phyloP scores from a whole-genome alignment of 2,888 invertebrate genomes.

The Phytoseiulus persimilis region DNA sequence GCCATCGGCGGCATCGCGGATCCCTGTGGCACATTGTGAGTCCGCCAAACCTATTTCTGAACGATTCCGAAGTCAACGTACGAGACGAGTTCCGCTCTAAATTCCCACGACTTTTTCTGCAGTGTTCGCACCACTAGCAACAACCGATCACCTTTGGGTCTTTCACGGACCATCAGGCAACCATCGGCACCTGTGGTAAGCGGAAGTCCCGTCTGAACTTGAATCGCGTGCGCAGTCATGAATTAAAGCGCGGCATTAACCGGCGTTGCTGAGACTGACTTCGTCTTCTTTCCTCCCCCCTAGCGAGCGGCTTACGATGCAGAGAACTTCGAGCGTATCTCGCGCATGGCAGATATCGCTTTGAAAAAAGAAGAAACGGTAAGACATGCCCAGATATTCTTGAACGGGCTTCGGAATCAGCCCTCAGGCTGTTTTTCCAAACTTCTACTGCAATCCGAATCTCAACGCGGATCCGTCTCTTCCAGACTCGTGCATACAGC shows the following conservation, averaged over 20 bases:
- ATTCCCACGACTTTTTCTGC: neutral
- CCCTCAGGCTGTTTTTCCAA: too few relatives aligned
- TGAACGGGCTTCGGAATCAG: too few relatives aligned
- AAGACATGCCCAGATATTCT: neutral
- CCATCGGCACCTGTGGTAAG: slow-evolving; percentile 38
- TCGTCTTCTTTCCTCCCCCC: neutral
- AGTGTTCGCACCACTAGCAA: slow-evolving; percentile 33
- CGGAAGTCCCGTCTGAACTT: neutral
- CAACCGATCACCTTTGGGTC: slow-evolving; percentile 39
- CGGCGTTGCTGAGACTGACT: neutral
- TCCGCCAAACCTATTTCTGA: too few relatives aligned
- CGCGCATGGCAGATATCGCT: slow-evolving; percentile 30
- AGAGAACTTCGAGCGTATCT: slow-evolving; percentile 37
- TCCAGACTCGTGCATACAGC: neutral
- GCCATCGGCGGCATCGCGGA: slow-evolving; percentile 7
- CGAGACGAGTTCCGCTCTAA: too few relatives aligned
- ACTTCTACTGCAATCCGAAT: too few relatives aligned
- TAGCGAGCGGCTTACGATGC: slow-evolving; percentile 34
- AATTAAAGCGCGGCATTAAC: neutral
- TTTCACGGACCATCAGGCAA: slow-evolving; percentile 38
- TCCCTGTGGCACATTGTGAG: slow-evolving; percentile 35
- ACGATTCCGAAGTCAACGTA: too few relatives aligned
- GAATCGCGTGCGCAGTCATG: neutral
- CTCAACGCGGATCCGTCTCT: neutral
- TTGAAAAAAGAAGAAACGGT: slow-evolving; percentile 31